Evolutionary conservation across 2,888 invertebrate species (phyloP), one percentile per base, ranked within the genome.

Genomic region (Acleris sparsana): DNA sequence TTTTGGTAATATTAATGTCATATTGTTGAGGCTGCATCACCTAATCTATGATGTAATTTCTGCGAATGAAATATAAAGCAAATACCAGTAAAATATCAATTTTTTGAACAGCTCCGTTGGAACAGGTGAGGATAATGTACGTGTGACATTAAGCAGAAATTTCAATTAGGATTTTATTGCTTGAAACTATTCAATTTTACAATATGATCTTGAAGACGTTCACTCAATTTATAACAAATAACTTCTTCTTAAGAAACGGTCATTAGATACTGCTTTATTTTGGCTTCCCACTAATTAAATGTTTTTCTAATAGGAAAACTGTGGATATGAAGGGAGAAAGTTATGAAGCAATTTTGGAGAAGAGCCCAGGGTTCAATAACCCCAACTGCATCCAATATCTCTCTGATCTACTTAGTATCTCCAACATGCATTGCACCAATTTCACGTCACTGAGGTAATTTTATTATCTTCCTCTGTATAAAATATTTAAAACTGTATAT

Each of bases 321-420:
- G 93, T 95, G 93, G 96, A 96, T 93, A 95, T 95, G 94, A 95
- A 95, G 88, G 95, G 95, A 80, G 95, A 95, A 88, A 94, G 94
- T 83, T 97, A 95, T 94, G 96, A 97, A 93, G 95, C 95, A 77
- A 95, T 97, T 85, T 93, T 97, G 91, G 95, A 95, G 93, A 95
- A 95, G 93, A 96, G 96, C 83, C 94, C 96, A 78, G 97, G 96
- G 84, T 97, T 97, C 94, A 95, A 96, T 94, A 97, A 97, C 93
- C 97, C 97, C 72, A 97, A 96, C 94, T 96, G 96, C 94, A 95
- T 96, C 86, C 95, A 96, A 88, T 95, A 95, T 92, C 94, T 97
- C 75, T 95, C 95, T 78, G 95, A 95, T 86, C 93, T 94, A 75
- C 94, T 97, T 90, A 95, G 96, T 69, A 94, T 97, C 76, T 93